Conservation (phyloP, 2,113 vertebrate species). For the Patagioenas fasciata region DNA sequence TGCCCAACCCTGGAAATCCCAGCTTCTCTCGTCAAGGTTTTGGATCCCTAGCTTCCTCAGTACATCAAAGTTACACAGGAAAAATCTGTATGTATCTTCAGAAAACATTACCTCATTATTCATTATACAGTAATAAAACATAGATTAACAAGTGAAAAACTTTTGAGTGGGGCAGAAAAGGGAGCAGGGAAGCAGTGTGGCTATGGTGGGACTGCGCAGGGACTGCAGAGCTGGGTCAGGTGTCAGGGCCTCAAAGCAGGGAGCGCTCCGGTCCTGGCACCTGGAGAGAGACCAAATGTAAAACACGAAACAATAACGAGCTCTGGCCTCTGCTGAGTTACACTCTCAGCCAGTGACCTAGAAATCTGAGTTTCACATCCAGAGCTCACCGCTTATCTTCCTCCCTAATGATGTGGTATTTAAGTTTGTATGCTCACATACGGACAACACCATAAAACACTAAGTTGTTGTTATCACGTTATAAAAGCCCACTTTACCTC, state of each 20-base stretch:
- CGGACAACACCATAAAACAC: neutral
- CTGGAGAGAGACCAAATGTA: constrained; percentile 12
- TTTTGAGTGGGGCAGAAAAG: neutral
- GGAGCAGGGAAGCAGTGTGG: neutral
- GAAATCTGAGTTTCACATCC: neutral
- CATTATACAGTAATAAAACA: neutral
- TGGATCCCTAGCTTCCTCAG: neutral
- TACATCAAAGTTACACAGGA: neutral
- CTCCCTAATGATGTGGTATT: neutral
- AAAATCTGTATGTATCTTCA: neutral
- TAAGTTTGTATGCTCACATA: neutral
- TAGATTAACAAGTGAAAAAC: neutral
- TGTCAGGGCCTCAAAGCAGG: neutral
- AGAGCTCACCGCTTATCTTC: neutral
- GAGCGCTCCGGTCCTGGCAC: neutral
- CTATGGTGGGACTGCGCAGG: rapidly evolving
- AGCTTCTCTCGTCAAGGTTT: neutral
- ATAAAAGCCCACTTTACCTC: neutral
- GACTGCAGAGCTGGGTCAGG: rapidly evolving
- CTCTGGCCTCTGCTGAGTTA: neutral
- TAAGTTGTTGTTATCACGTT: neutral
- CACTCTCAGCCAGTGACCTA: constrained; percentile 4
- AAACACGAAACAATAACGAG: neutral
- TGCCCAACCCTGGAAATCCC: neutral
- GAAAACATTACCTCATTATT: neutral